Base-by-base conservation (phyloP, 1,140 invertebrate species). In the Ceratina japonica region DNA sequence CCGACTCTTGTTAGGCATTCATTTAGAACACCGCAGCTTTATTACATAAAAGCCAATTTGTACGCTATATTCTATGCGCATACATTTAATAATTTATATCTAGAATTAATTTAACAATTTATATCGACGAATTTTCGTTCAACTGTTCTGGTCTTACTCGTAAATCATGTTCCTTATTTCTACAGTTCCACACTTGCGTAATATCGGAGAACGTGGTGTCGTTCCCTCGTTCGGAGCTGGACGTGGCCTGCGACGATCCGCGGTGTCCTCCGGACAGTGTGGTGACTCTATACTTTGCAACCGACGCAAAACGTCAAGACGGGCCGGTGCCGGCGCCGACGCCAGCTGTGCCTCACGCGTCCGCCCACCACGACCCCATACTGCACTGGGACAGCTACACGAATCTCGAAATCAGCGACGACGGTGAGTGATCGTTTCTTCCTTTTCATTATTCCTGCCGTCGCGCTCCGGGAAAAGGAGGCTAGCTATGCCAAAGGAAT, bases 111-210 rank as follows among this genome's bases (percentile, higher is more conserved):
- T 44, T 44, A 44, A 44, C 10, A 44, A 44, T 44, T 44, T 44
- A 44, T 10, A 44, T 44, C 37, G 37, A 44, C 37, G 10, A n/a
- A n/a, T n/a, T n/a, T n/a, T n/a, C n/a, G n/a, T n/a, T n/a, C n/a
- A n/a, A n/a, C n/a, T n/a, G n/a, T n/a, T n/a, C n/a, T n/a, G n/a
- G n/a, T n/a, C n/a, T n/a, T n/a, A n/a, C n/a, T n/a, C n/a, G n/a
- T n/a, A 44, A 44, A 44, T 44, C 37, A 44, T 44, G 27, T 22
- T 64, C 31, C 18, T 75, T 69, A 59, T 70, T 75, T 95, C 65
- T 95, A 87, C 96, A 98, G 95, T 98, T 98, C 93, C 97, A 98
- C 92, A 98, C 97, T 0, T 98, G 97, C 92, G 97, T 97, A 27
- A 95, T 98, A 65, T 94, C 96, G 61, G 95, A 97, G 90, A 95